These are phyloP conservation scores for Hylomyscus alleni DNA, from an alignment of 2,797 vertebrate genomes.

Conservation along the genomic window DNA sequence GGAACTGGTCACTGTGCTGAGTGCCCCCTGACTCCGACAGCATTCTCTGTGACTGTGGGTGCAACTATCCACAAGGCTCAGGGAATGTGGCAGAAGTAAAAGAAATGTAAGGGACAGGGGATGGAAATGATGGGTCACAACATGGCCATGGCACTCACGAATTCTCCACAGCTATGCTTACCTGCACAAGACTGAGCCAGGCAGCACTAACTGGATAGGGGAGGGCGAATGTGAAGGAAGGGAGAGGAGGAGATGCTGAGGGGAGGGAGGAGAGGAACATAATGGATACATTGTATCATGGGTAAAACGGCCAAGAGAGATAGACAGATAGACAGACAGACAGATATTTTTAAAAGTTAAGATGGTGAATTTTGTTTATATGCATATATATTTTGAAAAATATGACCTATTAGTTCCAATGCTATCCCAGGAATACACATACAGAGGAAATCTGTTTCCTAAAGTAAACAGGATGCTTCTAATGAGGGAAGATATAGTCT, in stretches of 20 bases:
- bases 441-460: conserved; percentile 36
- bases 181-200: not conserved
- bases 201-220: not conserved
- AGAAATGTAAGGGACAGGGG: not conserved
- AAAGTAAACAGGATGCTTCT: not conserved
- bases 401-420: conserved; percentile 10
- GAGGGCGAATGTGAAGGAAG: not conserved
- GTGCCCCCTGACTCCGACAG: not conserved
- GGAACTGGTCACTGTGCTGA: not conserved
- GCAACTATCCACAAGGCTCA: not conserved
- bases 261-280: not conserved
- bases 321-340: no score
- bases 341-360: not conserved
- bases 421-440: not conserved
- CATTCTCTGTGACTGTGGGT: not conserved
- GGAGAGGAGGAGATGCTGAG: not conserved
- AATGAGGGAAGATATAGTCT: not conserved
- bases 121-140: no score
- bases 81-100: not conserved
- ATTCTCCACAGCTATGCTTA: no score
- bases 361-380: not conserved
- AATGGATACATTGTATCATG: not conserved
- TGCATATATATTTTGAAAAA: not conserved
- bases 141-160: not conserved
- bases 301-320: not conserved